A percentile compares a stretch with the other conserved stretches of the same genome.
Evolutionary conservation across 1,140 invertebrate species (phyloP).

Genomic region (Microvelia longipes): DNA sequence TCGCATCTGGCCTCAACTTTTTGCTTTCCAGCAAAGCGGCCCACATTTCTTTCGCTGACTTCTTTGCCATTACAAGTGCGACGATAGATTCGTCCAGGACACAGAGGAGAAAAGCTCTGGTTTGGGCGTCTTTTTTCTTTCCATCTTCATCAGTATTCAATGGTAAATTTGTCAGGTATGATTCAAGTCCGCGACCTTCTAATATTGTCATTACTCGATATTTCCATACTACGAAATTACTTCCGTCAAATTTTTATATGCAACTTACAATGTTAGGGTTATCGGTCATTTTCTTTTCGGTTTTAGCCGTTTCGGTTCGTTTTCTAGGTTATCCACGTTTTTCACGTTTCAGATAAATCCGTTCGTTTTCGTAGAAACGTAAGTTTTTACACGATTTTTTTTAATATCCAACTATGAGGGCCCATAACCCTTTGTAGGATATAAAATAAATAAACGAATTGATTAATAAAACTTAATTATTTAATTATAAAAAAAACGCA

Average conservation of each 20-base stretch:
- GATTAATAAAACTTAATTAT: no score
- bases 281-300: no score
- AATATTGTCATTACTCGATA: neutral
- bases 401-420: neutral
- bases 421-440: neutral
- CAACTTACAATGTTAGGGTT: neutral
- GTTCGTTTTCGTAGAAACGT: neutral
- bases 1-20: neutral
- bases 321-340: no score
- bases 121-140: neutral
- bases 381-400: neutral
- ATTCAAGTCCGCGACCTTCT: neutral
- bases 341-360: neutral
- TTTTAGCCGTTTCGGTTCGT: no score
- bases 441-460: no score
- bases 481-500: no score
- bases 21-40: neutral
- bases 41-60: neutral
- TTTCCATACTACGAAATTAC: neutral
- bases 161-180: neutral
- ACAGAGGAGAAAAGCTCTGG: neutral
- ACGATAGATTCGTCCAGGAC: neutral
- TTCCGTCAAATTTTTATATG: neutral
- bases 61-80: neutral
- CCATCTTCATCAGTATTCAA: neutral